These are phyloP conservation scores for Euplexia lucipara DNA, from an alignment of 2,888 invertebrate genomes.

Conservation along the genomic window DNA sequence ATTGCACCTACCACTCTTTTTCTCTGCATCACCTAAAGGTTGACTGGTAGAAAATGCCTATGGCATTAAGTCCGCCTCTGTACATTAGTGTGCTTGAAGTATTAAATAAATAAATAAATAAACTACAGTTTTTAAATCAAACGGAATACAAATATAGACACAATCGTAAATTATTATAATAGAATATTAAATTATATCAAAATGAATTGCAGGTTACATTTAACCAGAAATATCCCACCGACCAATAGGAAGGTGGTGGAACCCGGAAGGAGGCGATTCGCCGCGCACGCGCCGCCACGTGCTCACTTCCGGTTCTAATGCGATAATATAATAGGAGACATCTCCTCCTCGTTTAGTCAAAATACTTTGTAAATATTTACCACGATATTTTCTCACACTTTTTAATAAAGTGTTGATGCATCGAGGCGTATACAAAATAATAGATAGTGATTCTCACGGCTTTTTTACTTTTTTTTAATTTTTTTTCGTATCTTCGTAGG, in stretches of 20 bases:
- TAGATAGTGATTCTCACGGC: conserved; percentile 38
- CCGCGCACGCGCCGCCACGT: conserved; percentile 86
- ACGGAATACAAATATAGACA: conserved; percentile 14
- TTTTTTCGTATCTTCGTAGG: too few species aligned
- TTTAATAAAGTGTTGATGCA: conserved; percentile 55
- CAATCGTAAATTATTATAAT: conserved; percentile 22
- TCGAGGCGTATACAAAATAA: conserved; percentile 35
- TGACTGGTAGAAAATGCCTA: too few species aligned
- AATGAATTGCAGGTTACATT: conserved; percentile 52
- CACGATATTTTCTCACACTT: conserved; percentile 75
- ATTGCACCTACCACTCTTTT: too few species aligned
- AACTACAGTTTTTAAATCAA: conserved; percentile 26
- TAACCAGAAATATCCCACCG: conserved; percentile 51
- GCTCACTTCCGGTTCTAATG: conserved; percentile 86
- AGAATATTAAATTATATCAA: conserved; percentile 43
- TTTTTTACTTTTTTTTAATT: conserved; percentile 21
- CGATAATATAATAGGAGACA: conserved; percentile 90
- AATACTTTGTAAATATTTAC: conserved; percentile 73
- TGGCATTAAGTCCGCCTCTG: too few species aligned
- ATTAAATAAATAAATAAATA: too few species aligned
- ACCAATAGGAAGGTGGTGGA: conserved; percentile 63
- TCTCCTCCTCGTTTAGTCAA: conserved; percentile 84
- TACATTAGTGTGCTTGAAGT: too few species aligned
- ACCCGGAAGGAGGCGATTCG: conserved; percentile 88
- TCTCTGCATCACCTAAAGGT: too few species aligned